Evolutionary conservation across 23 tunicate species (phyloP).

Genomic region (Oikopleura dioica): DNA sequence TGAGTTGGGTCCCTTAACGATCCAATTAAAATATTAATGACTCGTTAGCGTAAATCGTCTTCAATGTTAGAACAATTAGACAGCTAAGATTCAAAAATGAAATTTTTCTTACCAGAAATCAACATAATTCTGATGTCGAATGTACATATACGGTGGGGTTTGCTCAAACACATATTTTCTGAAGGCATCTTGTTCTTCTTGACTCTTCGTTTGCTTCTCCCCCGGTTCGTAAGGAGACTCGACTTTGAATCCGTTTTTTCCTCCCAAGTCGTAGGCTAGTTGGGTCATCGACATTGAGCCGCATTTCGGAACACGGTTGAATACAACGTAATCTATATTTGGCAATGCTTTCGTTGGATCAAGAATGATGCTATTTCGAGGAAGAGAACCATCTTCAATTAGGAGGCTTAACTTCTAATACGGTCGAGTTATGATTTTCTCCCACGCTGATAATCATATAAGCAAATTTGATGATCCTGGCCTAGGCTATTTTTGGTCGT

Average conservation of each 20-base stretch:
- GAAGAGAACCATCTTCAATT: too few relatives aligned
- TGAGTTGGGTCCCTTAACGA: too few relatives aligned
- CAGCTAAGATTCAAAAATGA: not conserved
- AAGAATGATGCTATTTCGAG: too few relatives aligned
- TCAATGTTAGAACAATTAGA: not conserved
- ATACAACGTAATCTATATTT: slow-evolving; percentile 20
- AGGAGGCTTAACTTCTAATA: too few relatives aligned
- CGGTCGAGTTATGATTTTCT: too few relatives aligned
- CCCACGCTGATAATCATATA: too few relatives aligned
- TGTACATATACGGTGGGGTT: slow-evolving; percentile 27
- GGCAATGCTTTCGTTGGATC: too few relatives aligned
- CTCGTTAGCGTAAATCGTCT: too few relatives aligned
- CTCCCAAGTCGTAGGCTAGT: slow-evolving; percentile 42
- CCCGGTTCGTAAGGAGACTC: slow-evolving; percentile 77
- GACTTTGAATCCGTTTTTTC: slow-evolving; percentile 42
- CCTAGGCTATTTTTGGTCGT: too few relatives aligned
- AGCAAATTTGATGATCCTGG: too few relatives aligned
- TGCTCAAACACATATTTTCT: slow-evolving; percentile 20
- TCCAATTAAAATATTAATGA: too few relatives aligned
- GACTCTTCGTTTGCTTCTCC: slow-evolving; percentile 42
- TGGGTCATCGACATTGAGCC: slow-evolving; percentile 79
- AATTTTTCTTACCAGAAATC: slow-evolving; percentile 24
- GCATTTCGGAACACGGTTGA: slow-evolving; percentile 96
- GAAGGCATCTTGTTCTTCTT: slow-evolving; percentile 32
- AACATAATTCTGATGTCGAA: slow-evolving; percentile 67